These are phyloP conservation scores for Coronaproctus castanopsis DNA, from an alignment of 2,888 invertebrate genomes.

Conservation along the genomic window DNA sequence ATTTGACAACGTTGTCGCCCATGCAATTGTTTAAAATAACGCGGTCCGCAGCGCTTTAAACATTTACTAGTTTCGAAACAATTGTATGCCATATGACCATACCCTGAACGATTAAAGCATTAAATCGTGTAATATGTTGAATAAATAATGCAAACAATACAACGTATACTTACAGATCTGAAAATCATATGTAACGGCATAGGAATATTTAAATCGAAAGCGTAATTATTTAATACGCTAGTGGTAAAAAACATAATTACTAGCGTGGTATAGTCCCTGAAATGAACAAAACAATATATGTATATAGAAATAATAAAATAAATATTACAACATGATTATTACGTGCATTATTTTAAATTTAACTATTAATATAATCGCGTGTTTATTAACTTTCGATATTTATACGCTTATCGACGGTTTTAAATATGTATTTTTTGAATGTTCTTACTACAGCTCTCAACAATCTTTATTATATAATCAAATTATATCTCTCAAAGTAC, in stretches of 20 bases:
- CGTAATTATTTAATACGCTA: slow-evolving; percentile 85
- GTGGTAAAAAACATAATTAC: slow-evolving; percentile 79
- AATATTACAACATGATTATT: slow-evolving; percentile 5
- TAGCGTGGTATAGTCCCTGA: slow-evolving; percentile 52
- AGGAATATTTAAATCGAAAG: slow-evolving; percentile 86
- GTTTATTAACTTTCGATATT: background rate
- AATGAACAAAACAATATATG: slow-evolving; percentile 17
- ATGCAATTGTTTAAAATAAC: background rate
- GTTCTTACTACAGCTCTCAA: too few relatives aligned
- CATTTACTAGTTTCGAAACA: too few relatives aligned
- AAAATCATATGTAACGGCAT: slow-evolving; percentile 99
- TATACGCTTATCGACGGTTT: too few relatives aligned
- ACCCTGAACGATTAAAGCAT: background rate
- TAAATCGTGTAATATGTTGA: background rate
- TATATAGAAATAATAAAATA: too few relatives aligned
- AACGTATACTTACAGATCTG: slow-evolving; percentile 47
- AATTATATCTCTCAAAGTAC: too few relatives aligned
- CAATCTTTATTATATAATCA: too few relatives aligned
- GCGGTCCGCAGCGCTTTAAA: too few relatives aligned
- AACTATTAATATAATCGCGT: background rate
- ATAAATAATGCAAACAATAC: background rate
- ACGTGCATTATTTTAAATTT: slow-evolving; percentile 1
- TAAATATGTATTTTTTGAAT: too few relatives aligned
- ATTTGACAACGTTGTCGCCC: too few relatives aligned
- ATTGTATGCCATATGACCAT: too few relatives aligned